Conservation (phyloP, 2,113 vertebrate genomes). For the Agapornis roseicollis region DNA sequence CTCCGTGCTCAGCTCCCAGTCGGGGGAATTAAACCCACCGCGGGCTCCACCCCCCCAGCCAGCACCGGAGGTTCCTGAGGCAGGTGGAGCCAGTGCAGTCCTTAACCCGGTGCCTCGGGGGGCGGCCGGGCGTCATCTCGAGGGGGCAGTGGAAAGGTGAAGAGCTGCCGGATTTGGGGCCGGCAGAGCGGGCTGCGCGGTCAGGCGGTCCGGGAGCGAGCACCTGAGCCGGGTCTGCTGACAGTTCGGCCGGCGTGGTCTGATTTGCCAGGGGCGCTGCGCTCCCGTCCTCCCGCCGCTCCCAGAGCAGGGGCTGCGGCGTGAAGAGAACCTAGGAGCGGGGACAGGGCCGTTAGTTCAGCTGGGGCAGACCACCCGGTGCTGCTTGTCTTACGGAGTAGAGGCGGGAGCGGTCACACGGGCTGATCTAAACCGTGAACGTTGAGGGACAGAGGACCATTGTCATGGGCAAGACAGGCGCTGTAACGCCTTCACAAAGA, state of each 20-base stretch:
- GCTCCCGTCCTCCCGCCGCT: not conserved
- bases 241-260: not conserved
- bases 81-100: not conserved
- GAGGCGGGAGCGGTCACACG: not conserved
- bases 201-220: not conserved
- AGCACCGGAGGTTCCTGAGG: not conserved
- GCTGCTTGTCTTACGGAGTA: not conserved
- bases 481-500: not conserved
- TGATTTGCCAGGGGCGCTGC: not conserved
- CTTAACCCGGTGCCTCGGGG: not conserved
- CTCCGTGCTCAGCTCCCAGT: not conserved
- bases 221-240: not conserved
- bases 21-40: not conserved
- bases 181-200: not conserved
- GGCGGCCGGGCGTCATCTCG: not conserved
- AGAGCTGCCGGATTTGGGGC: not conserved
- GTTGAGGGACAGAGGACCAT: not conserved
- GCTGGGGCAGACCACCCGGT: not conserved
- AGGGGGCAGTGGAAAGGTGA: not conserved
- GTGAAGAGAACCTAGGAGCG: rapidly evolving
- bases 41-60: not conserved
- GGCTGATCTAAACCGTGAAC: not conserved
- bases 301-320: not conserved
- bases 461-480: not conserved
- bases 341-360: not conserved